Evolutionary conservation across 2,797 vertebrate genomes (phyloP), one percentile per base, ranked within the genome.

Genomic region (Gallirallus australis): DNA sequence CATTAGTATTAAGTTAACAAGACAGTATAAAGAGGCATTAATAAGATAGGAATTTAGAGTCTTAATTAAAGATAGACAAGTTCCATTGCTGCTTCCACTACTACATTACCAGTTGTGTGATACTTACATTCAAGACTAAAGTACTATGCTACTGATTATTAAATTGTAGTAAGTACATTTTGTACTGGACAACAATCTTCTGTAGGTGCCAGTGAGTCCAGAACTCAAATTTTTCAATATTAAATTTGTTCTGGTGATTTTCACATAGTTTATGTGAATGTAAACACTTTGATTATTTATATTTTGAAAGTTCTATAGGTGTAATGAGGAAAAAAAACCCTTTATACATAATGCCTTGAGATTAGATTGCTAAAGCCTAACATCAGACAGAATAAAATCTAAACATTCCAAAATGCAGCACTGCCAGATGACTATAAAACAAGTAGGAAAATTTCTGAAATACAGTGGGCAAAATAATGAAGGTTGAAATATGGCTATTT

Each of bases 11-110:
- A 37, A 33, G 50, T 81, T 66, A 12, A 60, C 48, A 7, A 56
- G 39, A 50, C 80, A 35, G 6, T 70, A 12, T 63, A 45, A 88
- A 86, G 19, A 47, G 23, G 24, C 21, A 68, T 42, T 50, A 57
- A 81, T 85, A 83, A 81, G 7, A 71, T 53, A 56, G 10, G 70
- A 85, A 88, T 93, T 93, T 89, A 52, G 64, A 64, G 86, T 90
- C 60, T 86, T 47, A 56, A 37, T 53, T 90, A 52, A 86, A 68
- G 57, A 85, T 82, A 78, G 73, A 17, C 15, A 90, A 78, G 57
- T 79, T 75, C 17, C 12, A 40, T 47, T 57, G 7, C 10, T 92
- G 77, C 45, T 84, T 84, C 25, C 6, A 48, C 30, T 47, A 14
- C 42, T 79, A 6, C 31, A 47, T 88, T 64, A 56, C 57, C n/a